Percentiles rank a stretch among this genome's conserved stretches.
These are phyloP conservation scores for Siniperca undulata DNA, from an alignment of 2,797 vertebrate genomes.

Conservation along the genomic window DNA sequence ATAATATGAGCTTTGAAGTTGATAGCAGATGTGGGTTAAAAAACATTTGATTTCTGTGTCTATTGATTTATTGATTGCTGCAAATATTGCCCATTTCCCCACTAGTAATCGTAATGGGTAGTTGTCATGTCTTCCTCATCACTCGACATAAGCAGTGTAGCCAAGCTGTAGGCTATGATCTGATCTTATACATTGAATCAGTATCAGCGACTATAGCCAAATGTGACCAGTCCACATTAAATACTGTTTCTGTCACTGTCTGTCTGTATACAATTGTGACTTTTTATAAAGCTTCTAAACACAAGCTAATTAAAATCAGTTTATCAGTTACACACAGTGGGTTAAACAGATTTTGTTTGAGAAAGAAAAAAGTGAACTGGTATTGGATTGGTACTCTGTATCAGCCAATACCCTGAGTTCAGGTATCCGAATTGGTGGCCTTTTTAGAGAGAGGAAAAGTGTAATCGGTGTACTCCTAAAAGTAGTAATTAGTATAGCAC, in stretches of 20 bases:
- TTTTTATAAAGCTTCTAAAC: neutral
- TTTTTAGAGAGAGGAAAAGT: neutral
- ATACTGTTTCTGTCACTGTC: neutral
- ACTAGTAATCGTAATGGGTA: neutral
- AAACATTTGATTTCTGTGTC: constrained; percentile 11
- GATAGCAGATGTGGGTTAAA: neutral
- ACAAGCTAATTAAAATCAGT: neutral
- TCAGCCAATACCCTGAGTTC: neutral
- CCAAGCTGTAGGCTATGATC: neutral
- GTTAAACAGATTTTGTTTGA: neutral
- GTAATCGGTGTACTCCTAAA: neutral
- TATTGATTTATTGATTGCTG: constrained; percentile 17
- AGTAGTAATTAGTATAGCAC: neutral
- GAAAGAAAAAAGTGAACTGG: neutral
- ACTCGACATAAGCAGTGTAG: neutral
- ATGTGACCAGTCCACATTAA: neutral
- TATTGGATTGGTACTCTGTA: neutral
- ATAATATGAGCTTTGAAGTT: neutral
- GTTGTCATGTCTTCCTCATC: neutral
- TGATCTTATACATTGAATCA: neutral
- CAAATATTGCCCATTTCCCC: constrained; percentile 19
- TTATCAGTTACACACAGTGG: neutral
- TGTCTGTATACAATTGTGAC: neutral
- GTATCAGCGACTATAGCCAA: neutral
- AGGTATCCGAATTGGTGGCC: neutral